Base-by-base conservation (phyloP, 2,888 invertebrate species). In the Oeneis ivallda region DNA sequence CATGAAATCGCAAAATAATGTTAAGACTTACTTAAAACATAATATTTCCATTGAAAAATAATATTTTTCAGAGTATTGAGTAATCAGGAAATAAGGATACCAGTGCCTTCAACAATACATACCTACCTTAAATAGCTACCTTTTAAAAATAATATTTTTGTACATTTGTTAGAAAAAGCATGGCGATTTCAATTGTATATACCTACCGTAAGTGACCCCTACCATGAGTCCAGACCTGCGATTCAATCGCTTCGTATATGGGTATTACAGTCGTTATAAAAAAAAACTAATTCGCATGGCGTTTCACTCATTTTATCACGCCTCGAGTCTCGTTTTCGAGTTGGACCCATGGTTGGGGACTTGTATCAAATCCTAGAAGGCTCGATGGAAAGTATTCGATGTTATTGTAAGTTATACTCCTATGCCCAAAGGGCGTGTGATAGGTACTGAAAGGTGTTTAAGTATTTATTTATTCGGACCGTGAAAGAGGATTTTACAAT, bases 31-130 rank as follows among this genome's bases (percentile, higher is more conserved):
- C 26, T 26, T 26, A 26, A 26, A 26, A 5, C 26, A 41, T 37
- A 72, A 41, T 37, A 72, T 73, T 76, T 74, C 74, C 75, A 78
- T 73, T 76, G 76, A 67, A 63, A 41, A 19, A 19, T 41, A 41
- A 72, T 78, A 73, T 75, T 72, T 68, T 83, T 79, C 82, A 82
- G 76, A 76, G 77, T 84, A 80, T 82, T 75, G 75, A 77, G 73
- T 79, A 81, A 80, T 82, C 85, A 82, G 61, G 26, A 78, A 73
- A 74, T 83, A 85, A 82, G 80, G 78, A 80, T 86, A 89, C 90
- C 91, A 92, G 92, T 91, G 92, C 92, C 92, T 92, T 92, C 80
- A 80, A 87, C 86, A 85, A 89, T 86, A 89, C 90, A 91, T 89
- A 87, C 86, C 81, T 89, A 87, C 86, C 81, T 86, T 85, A 82